phyloP scores from a whole-genome alignment of 2,888 invertebrate species.

The Philereme vetulata region DNA sequence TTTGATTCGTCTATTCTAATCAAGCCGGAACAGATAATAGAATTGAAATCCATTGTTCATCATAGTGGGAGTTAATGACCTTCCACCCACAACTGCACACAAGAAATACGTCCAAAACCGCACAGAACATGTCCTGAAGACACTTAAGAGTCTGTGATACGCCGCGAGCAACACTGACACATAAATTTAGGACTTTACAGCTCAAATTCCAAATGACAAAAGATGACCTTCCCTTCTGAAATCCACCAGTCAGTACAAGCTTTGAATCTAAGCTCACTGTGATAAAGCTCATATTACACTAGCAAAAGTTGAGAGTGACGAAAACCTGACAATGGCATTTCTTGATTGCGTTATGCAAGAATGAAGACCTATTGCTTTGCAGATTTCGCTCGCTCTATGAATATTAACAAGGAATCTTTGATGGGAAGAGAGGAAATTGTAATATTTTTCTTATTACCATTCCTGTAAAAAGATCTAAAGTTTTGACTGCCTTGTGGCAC shows the following conservation, averaged over 20 bases:
- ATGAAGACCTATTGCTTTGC: conserved; percentile 31
- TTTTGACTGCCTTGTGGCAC: too few relatives aligned
- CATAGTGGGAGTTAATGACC: conserved; percentile 33
- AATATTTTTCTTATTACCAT: too few relatives aligned
- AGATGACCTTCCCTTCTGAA: too few relatives aligned
- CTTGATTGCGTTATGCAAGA: conserved; percentile 39
- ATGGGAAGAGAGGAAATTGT: conserved; percentile 3
- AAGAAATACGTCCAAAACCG: neutral
- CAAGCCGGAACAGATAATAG: conserved; percentile 21
- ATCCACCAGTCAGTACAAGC: neutral
- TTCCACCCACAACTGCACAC: conserved; percentile 29
- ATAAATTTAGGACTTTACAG: too few relatives aligned
- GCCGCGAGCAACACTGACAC: too few relatives aligned
- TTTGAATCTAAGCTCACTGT: neutral
- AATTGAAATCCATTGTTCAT: conserved; percentile 38
- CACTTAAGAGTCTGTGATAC: too few relatives aligned
- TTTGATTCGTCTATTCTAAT: too few relatives aligned
- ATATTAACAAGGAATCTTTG: conserved; percentile 29
- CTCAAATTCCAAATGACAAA: too few relatives aligned
- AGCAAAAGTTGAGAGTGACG: conserved; percentile 5
- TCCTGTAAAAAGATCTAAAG: too few relatives aligned
- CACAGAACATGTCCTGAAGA: too few relatives aligned
- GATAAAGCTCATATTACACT: conserved; percentile 10
- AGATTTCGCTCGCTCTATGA: conserved; percentile 33
- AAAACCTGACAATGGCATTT: conserved; percentile 29